phyloP scores from a whole-genome alignment of 2,797 vertebrate species.

The Cossypha caffra region DNA sequence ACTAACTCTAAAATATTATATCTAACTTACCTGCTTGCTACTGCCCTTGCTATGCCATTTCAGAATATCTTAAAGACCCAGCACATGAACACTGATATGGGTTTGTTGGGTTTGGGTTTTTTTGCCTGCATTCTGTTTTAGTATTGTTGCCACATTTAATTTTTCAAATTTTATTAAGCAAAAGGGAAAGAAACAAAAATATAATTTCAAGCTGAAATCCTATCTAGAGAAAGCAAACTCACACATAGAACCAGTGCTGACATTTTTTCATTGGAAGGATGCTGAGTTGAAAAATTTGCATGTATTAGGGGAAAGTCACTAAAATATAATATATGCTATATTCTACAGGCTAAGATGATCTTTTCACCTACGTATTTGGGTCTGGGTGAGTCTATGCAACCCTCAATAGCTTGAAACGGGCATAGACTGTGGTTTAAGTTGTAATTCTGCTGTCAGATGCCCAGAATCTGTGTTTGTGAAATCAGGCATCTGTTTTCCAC shows the following conservation, averaged over 20 bases:
- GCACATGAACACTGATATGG: background rate
- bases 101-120: background rate
- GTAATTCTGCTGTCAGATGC: background rate
- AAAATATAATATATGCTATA: background rate
- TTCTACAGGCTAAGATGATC: background rate
- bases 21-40: slow-evolving; percentile 51
- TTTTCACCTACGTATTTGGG: fast-evolving
- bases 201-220: background rate
- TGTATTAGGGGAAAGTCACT: background rate
- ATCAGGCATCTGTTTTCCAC: background rate
- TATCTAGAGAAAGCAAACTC: background rate
- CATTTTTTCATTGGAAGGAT: background rate
- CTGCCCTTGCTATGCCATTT: slow-evolving; percentile 36
- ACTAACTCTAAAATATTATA: slow-evolving; percentile 64
- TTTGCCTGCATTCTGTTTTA: background rate
- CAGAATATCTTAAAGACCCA: slow-evolving; percentile 37
- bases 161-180: background rate
- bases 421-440: background rate
- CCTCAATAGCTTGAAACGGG: background rate
- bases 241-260: background rate
- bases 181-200: background rate
- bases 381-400: background rate
- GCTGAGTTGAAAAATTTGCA: background rate
- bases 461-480: background rate
- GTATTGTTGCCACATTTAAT: background rate